These are phyloP conservation scores for Meloidogyne hapla DNA, from an alignment of 1,140 invertebrate genomes.

Conservation along the genomic window DNA sequence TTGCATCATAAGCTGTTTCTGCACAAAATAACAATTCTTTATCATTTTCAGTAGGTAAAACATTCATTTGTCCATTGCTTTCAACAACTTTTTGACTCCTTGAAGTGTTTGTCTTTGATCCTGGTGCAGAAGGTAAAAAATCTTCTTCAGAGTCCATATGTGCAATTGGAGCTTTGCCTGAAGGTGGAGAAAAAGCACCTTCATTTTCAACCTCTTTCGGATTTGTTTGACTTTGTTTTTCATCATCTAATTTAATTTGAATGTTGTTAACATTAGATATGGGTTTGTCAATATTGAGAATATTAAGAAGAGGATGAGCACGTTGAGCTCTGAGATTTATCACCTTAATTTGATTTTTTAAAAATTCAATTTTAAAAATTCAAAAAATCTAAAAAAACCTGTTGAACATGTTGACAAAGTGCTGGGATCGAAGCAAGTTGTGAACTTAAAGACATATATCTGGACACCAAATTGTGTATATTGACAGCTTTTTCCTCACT, in stretches of 20 bases:
- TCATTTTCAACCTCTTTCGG: not conserved
- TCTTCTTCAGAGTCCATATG: slow-evolving; percentile 53
- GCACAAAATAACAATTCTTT: slow-evolving; percentile 37
- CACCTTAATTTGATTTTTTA: slow-evolving; percentile 36
- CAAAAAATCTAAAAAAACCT: slow-evolving; percentile 33
- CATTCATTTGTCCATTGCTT: not conserved
- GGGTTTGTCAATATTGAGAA: slow-evolving; percentile 23
- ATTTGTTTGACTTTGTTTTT: not conserved
- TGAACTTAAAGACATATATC: slow-evolving; percentile 58
- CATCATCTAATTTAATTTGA: not conserved
- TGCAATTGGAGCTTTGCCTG: slow-evolving; percentile 48
- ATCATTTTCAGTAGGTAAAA: slow-evolving; percentile 39
- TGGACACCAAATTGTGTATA: slow-evolving; percentile 61
- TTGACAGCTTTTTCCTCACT: slow-evolving; percentile 36
- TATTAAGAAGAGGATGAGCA: slow-evolving; percentile 43
- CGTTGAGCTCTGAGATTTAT: slow-evolving; percentile 43
- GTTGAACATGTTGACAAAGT: slow-evolving; percentile 54
- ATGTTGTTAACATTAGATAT: not conserved
- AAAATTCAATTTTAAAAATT: no score
- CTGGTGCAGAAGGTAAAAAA: slow-evolving; percentile 28
- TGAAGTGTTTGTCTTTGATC: not conserved
- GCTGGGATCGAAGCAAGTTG: slow-evolving; percentile 59
- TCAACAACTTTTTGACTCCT: not conserved
- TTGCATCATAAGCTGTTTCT: slow-evolving; percentile 42
- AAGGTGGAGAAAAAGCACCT: slow-evolving; percentile 20